Percentiles rank a stretch among this genome's conserved stretches.
Conservation (phyloP, 2,888 invertebrate genomes). For the Tortrix viridana region DNA sequence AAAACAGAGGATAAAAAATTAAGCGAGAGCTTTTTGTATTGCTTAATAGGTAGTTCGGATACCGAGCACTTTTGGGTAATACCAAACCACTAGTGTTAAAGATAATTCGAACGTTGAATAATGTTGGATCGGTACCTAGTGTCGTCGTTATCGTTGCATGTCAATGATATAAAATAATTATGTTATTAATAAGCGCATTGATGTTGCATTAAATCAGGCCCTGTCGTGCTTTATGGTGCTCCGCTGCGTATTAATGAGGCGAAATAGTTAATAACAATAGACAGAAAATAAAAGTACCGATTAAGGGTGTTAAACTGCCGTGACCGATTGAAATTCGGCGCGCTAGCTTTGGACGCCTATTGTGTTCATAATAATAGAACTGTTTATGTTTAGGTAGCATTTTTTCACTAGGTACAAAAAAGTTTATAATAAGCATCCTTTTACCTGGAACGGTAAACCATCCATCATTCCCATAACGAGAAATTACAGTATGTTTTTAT, state of each 20-base stretch:
- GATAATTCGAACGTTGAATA: conserved; percentile 8
- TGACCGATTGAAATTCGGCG: conserved; percentile 77
- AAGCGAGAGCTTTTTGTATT: conserved; percentile 12
- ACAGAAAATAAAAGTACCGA: conserved; percentile 74
- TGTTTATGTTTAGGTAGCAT: conserved; percentile 78
- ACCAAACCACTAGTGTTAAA: not conserved
- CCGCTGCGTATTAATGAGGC: conserved; percentile 77
- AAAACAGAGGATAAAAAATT: conserved; percentile 30
- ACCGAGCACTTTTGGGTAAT: conserved; percentile 42
- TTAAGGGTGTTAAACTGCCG: conserved; percentile 81
- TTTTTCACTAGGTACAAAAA: conserved; percentile 58
- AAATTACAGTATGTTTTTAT: conserved; percentile 68
- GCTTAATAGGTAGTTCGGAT: conserved; percentile 25
- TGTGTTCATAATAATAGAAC: conserved; percentile 72
- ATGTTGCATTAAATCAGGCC: conserved; percentile 60
- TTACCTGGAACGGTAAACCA: conserved; percentile 71
- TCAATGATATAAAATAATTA: conserved; percentile 61
- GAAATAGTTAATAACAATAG: conserved; percentile 76
- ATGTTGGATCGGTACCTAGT: conserved; percentile 4
- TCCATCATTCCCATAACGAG: conserved; percentile 79
- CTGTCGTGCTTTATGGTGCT: conserved; percentile 71
- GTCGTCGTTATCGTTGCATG: conserved; percentile 11
- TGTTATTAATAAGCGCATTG: conserved; percentile 66
- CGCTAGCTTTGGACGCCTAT: conserved; percentile 68
- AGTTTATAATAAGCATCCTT: conserved; percentile 59